phyloP scores from a whole-genome alignment of 2,113 vertebrate genomes.

The Galbula dea region DNA sequence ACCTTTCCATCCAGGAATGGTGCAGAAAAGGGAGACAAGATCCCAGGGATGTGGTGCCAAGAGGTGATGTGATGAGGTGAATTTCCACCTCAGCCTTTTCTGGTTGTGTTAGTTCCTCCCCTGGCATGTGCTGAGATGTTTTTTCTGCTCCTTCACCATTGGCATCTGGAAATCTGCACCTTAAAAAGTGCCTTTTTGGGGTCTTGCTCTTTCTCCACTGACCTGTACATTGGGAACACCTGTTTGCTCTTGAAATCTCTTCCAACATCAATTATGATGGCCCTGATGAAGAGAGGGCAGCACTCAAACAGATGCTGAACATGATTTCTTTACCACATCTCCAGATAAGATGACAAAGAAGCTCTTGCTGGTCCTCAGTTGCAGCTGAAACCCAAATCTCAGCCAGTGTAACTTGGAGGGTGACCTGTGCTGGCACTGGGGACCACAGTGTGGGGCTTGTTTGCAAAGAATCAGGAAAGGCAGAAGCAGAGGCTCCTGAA shows the following conservation, averaged over 20 bases:
- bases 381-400: background rate
- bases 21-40: accelerated
- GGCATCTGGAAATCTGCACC: background rate
- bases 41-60: background rate
- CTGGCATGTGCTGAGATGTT: accelerated
- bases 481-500: background rate
- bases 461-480: background rate
- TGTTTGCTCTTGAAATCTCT: background rate
- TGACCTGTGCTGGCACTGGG: background rate
- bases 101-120: accelerated
- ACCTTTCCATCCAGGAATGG: background rate
- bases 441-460: background rate
- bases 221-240: too few species aligned
- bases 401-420: background rate
- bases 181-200: background rate
- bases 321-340: background rate
- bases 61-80: background rate
- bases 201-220: background rate
- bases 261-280: background rate
- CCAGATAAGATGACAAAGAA: background rate
- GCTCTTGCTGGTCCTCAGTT: background rate
- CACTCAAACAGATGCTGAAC: background rate
- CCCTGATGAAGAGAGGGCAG: background rate
- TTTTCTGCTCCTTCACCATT: background rate
- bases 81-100: background rate